Conservation (phyloP, 2,797 vertebrate genomes). For the Odontamblyopus rebecca region DNA sequence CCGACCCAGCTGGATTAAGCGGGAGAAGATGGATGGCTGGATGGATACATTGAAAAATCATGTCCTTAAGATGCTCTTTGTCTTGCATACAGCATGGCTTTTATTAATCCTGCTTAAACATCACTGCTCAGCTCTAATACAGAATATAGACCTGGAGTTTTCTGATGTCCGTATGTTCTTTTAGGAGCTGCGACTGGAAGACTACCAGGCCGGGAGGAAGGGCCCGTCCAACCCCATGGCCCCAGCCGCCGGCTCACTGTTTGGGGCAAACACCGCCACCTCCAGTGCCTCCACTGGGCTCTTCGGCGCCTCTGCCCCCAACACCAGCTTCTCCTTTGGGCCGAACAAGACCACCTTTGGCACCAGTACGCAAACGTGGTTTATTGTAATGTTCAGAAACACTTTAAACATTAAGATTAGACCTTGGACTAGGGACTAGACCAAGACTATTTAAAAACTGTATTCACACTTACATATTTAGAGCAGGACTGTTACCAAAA, state of each 20-base stretch:
- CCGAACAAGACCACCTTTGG: conserved; percentile 89
- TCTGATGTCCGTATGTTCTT: not conserved
- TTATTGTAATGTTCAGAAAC: too few relatives aligned
- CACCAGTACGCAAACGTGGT: conserved; percentile 74
- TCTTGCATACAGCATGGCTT: too few relatives aligned
- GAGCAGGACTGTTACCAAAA: too few relatives aligned
- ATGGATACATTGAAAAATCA: too few relatives aligned
- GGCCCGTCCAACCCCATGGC: conserved; percentile 89
- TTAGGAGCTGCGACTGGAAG: conserved; percentile 92
- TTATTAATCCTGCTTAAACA: too few relatives aligned
- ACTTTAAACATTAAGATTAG: not conserved
- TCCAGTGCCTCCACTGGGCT: conserved; percentile 86
- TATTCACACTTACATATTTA: too few relatives aligned
- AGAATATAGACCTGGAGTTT: not conserved
- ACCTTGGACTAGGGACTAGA: not conserved
- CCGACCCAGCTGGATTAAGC: too few relatives aligned
- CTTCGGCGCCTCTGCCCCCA: conserved; percentile 86
- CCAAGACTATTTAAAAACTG: too few relatives aligned
- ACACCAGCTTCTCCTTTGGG: conserved; percentile 88
- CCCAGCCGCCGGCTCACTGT: conserved; percentile 77
- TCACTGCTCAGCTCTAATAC: too few relatives aligned
- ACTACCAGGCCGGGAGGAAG: conserved; percentile 93
- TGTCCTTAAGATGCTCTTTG: too few relatives aligned
- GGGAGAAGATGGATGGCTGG: too few relatives aligned
- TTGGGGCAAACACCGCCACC: conserved; percentile 81